phyloP scores from a whole-genome alignment of 1,140 invertebrate genomes.

The Meloidogyne hapla region DNA sequence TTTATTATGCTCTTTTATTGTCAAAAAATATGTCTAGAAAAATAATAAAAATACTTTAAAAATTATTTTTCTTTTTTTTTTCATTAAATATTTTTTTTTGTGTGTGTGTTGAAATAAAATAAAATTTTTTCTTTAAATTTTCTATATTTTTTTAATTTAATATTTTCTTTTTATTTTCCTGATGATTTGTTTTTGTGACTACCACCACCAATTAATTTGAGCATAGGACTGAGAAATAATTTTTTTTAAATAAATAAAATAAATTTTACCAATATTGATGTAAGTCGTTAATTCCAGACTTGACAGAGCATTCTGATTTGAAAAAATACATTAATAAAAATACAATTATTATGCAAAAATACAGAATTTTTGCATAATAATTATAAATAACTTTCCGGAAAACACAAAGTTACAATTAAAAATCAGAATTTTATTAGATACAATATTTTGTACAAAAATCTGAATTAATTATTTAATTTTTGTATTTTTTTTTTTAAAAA shows the following conservation, averaged over 20 bases:
- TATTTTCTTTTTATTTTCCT: neutral
- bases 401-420: too few species aligned
- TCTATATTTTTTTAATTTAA: neutral
- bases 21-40: neutral
- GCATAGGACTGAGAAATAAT: constrained; percentile 20
- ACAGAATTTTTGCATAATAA: too few species aligned
- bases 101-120: neutral
- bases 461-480: too few species aligned
- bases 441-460: too few species aligned
- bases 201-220: constrained; percentile 21
- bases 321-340: neutral
- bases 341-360: too few species aligned
- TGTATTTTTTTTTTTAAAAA: too few species aligned
- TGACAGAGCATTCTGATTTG: constrained; percentile 48
- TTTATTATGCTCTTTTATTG: neutral
- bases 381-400: too few species aligned
- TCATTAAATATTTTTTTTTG: neutral
- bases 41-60: too few species aligned
- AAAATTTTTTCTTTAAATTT: neutral
- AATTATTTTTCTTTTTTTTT: neutral
- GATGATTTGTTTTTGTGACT: neutral
- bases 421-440: too few species aligned
- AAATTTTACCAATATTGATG: constrained; percentile 23
- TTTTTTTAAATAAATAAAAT: neutral
- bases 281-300: constrained; percentile 40